A percentile compares a stretch with the other conserved stretches of the same genome.
These are phyloP conservation scores for Acipenser oxyrinchus DNA, from an alignment of 2,797 vertebrate species.

Conservation along the genomic window DNA sequence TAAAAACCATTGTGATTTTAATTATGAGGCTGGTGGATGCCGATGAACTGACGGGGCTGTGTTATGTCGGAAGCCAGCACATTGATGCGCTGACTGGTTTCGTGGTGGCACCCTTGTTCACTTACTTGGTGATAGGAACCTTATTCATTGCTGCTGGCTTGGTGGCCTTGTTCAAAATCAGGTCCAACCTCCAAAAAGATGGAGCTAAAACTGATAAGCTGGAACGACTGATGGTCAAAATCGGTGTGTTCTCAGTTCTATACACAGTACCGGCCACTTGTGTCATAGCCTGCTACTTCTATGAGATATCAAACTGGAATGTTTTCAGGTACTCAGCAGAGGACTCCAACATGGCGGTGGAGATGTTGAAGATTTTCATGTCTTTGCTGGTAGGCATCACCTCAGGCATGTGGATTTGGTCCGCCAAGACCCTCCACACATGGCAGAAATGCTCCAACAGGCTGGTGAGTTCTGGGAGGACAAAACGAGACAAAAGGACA, in stretches of 20 bases:
- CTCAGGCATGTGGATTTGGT: slow-evolving; percentile 99
- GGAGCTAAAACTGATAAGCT: slow-evolving; percentile 97
- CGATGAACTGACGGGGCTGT: slow-evolving; percentile 87
- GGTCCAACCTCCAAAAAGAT: slow-evolving; percentile 96
- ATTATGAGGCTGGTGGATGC: slow-evolving; percentile 96
- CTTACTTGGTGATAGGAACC: slow-evolving; percentile 91
- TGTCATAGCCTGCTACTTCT: slow-evolving; percentile 94
- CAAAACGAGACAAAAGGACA: slow-evolving; percentile 72
- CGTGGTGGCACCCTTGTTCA: slow-evolving; percentile 89
- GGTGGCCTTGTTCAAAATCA: slow-evolving; percentile 94
- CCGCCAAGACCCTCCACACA: slow-evolving; percentile 92
- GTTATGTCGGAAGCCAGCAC: slow-evolving; percentile 92
- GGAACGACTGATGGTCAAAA: slow-evolving; percentile 96
- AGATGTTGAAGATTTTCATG: slow-evolving; percentile 98
- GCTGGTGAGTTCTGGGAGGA: slow-evolving; percentile 79
- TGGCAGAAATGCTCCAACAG: slow-evolving; percentile 91
- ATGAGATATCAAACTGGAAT: slow-evolving; percentile 89
- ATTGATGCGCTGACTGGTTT: slow-evolving; percentile 91
- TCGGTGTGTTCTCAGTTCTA: slow-evolving; percentile 92
- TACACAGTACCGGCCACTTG: slow-evolving; percentile 94
- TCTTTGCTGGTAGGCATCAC: slow-evolving; percentile 95
- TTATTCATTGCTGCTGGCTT: slow-evolving; percentile 92
- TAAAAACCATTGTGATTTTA: slow-evolving; percentile 95
- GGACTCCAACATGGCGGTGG: slow-evolving; percentile 88
- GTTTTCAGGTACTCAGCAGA: slow-evolving; percentile 75